Base-by-base conservation (phyloP, 1,140 invertebrate species). In the Platyura marginata region DNA sequence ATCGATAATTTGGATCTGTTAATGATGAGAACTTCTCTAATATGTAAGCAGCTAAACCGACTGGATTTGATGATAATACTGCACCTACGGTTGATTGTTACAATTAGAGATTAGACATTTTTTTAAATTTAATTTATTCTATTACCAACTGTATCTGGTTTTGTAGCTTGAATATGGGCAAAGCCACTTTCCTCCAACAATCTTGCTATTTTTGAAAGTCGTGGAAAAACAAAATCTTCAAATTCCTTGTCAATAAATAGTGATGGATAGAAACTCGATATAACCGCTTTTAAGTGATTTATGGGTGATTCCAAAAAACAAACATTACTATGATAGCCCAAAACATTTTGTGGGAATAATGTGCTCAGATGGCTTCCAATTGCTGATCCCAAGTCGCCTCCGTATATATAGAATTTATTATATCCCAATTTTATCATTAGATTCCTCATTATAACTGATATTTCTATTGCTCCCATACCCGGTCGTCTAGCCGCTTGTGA, bases 121-220 rank as follows among this genome's bases (percentile, higher is more conserved):
- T 21, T n/a, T 2, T 6, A 19, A 21, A 44, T 33, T 44, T 19
- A 21, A 15, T 42, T 36, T 38, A 25, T 39, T 18, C 25, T 21
- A 55, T 49, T 64, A 81, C 82, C 86, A 44, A 93, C 65, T 11
- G 90, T 94, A 55, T 94, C 88, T 8, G 90, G 90, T 59, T 91
- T 92, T 0, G 84, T 88, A 2, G 82, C 68, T 62, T 94, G 89
- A 23, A 93, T 58, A 53, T 89, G 82, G 19, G 83, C 51, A 51
- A 93, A 93, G 10, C 87, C 90, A 35, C 57, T 57, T 60, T 91
- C 86, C 49, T 74, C 64, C 0, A 87, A 9, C 0, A 83, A 2
- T 39, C 43, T 44, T 3, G 39, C 36, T 6, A 71, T 67, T 1
- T 68, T 45, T 11, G 70, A 46, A 0, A 52, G 55, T 4, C 79